Conservation (phyloP, 1,140 invertebrate species). For the Tribolium madens region DNA sequence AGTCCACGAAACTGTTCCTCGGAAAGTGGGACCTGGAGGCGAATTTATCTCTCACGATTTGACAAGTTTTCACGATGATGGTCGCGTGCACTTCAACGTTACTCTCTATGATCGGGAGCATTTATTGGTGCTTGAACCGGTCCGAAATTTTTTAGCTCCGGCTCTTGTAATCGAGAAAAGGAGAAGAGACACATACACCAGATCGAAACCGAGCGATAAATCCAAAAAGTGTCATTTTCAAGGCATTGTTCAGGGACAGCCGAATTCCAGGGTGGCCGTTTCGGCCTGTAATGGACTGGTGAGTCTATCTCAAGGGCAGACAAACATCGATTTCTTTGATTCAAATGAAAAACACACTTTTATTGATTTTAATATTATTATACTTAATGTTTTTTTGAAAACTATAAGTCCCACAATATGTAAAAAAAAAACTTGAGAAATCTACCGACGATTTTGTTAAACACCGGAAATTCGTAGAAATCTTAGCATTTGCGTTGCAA, state of each 20-base stretch:
- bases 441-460: too few species aligned
- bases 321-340: background rate
- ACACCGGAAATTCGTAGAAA: too few species aligned
- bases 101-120: slow-evolving; percentile 69
- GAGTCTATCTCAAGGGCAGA: slow-evolving; percentile 64
- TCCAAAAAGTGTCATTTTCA: slow-evolving; percentile 80
- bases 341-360: too few species aligned
- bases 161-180: slow-evolving; percentile 79
- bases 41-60: slow-evolving; percentile 70
- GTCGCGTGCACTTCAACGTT: slow-evolving; percentile 70
- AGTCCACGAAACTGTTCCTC: slow-evolving; percentile 70
- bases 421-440: too few species aligned
- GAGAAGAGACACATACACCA: slow-evolving; percentile 68
- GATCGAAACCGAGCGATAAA: slow-evolving; percentile 66
- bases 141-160: slow-evolving; percentile 76
- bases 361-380: too few species aligned
- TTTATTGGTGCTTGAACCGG: slow-evolving; percentile 70
- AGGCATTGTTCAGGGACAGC: slow-evolving; percentile 77
- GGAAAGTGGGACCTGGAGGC: slow-evolving; percentile 70
- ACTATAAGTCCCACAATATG: too few species aligned
- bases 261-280: slow-evolving; percentile 77
- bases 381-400: too few species aligned
- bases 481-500: too few species aligned
- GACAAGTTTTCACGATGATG: slow-evolving; percentile 67
- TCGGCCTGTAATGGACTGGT: slow-evolving; percentile 87